phyloP scores from a whole-genome alignment of 1,140 invertebrate species.

The Marisa cornuarietis region DNA sequence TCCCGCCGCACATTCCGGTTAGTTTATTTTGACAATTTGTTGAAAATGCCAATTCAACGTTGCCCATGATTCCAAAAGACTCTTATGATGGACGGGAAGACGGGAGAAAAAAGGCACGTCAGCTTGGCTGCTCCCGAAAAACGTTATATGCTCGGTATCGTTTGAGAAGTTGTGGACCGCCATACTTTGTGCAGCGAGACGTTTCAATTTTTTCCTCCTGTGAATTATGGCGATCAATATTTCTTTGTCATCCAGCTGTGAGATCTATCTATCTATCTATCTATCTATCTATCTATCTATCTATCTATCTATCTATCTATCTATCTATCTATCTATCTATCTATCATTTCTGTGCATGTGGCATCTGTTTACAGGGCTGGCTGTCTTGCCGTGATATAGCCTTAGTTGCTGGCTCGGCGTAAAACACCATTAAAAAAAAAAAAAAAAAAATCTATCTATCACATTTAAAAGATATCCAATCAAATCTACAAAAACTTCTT shows the following conservation, averaged over 20 bases:
- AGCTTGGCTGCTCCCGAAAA: background rate
- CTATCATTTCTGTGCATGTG: no score
- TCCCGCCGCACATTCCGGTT: background rate
- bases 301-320: background rate
- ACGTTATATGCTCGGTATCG: background rate
- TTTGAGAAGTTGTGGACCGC: constrained; percentile 7
- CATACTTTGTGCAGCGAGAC: background rate
- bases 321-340: background rate
- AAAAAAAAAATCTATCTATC: no score
- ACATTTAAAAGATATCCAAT: no score
- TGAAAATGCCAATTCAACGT: constrained; percentile 14
- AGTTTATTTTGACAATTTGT: constrained; percentile 17
- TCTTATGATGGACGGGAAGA: background rate
- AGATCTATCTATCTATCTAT: background rate
- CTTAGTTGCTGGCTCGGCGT: no score
- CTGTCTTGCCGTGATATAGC: no score
- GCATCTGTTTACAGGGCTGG: no score
- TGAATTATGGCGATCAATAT: constrained; percentile 2
- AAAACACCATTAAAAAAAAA: no score
- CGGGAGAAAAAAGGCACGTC: constrained; percentile 5
- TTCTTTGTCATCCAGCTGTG: background rate
- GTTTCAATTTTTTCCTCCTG: background rate
- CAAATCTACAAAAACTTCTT: no score
- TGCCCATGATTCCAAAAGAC: background rate
- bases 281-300: background rate